Evolutionary conservation across 2,113 vertebrate species (phyloP), one percentile per base, ranked within the genome.

Genomic region (Haemorhous mexicanus): DNA sequence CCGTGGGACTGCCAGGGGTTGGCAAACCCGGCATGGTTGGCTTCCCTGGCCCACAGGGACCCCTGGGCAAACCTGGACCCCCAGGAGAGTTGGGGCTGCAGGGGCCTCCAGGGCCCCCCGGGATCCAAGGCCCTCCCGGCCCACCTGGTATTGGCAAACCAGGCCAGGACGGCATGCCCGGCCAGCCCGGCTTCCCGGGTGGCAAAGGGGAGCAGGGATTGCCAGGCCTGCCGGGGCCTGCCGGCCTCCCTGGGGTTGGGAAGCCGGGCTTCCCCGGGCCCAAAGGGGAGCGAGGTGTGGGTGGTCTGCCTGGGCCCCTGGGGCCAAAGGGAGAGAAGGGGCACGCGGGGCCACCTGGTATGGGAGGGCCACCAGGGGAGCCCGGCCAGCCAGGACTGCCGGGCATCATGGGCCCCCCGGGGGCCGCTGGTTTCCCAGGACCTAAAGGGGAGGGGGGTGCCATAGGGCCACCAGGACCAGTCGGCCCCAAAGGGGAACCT

Each of bases 11-110:
- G 30, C 98, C 99, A 1, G 99, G 99, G 50, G 97, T 99, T 2
- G 99, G 99, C 55, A 99, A 99, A 91, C 98, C 99, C 1, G 99
- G 99, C 12, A 95, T 99, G 59, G 98, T 98, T 35, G 99, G 99
- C 37, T 98, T 98, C 84, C 98, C 99, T 28, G 99, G 99, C 21
- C 98, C 98, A 4, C 98, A 98, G 87, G 99, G 99, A 39, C 98
- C 98, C 46, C 56, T 97, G 46, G 99, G 99, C 62, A 98, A 98
- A 67, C 98, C 98, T 20, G 99, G 99, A 13, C 96, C 98, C 81
- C 98, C 98, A 2, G 99, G 99, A 15, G 98, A 98, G 69, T 96
- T 94, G 87, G 99, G 99, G 18, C 97, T 97, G 90, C 95, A 97
- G 79, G 99, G 99, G 4, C 97, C 97, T 47, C 67, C 97, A 2